These are phyloP conservation scores for Stylophora pistillata DNA, from an alignment of 64 coral and sea anemone genomes.

Conservation along the genomic window DNA sequence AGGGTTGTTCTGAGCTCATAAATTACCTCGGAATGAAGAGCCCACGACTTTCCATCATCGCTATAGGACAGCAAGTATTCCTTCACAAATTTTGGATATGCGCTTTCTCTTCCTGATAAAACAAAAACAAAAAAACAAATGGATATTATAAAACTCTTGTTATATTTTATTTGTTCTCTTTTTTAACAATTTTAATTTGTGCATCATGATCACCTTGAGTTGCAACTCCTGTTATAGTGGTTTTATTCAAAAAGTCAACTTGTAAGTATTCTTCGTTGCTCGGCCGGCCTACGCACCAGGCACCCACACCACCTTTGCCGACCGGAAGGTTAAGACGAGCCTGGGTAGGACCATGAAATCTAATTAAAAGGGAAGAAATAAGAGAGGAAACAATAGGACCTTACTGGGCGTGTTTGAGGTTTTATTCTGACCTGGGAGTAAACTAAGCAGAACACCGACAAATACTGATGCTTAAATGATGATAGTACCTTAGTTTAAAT, in stretches of 20 bases:
- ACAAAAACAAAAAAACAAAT: neutral
- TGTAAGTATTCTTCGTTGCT: slow-evolving; percentile 2
- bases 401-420: too few relatives aligned
- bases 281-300: slow-evolving; percentile 32
- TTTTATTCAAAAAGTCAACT: slow-evolving; percentile 23
- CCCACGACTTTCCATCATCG: slow-evolving; percentile 53
- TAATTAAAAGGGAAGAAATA: neutral
- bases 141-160: neutral
- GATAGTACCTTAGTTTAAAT: too few relatives aligned
- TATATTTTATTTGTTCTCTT: too few relatives aligned
- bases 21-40: neutral
- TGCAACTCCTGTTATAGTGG: slow-evolving; percentile 15
- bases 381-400: too few relatives aligned
- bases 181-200: too few relatives aligned
- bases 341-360: slow-evolving; percentile 43
- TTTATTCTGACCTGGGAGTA: too few relatives aligned
- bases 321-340: slow-evolving; percentile 34
- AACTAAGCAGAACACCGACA: too few relatives aligned
- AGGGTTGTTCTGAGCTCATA: neutral
- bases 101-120: slow-evolving; percentile 28
- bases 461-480: too few relatives aligned
- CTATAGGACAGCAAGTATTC: slow-evolving; percentile 30
- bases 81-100: slow-evolving; percentile 46
- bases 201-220: slow-evolving; percentile 36
- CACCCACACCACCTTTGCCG: slow-evolving; percentile 43